Percentiles rank a stretch among this genome's conserved stretches.
Conservation (phyloP, 2,113 vertebrate species). For the Gobiocypris rarus region DNA sequence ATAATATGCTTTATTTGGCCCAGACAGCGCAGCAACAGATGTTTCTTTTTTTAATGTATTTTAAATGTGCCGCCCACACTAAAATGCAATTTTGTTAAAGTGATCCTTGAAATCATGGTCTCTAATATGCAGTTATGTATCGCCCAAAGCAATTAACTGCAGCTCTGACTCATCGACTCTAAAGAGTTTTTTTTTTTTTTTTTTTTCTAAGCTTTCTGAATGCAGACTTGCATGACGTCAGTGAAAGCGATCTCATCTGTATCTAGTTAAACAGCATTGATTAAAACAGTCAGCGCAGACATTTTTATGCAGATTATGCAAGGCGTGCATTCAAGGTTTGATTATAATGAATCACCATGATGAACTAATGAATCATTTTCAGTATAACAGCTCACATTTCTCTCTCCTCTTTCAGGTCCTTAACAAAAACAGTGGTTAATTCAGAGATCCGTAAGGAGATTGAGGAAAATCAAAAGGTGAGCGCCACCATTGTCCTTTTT, state of each 20-base stretch:
- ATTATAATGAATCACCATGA: slow-evolving; percentile 2
- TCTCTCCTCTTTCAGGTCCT: slow-evolving; percentile 79
- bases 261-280: background rate
- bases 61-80: background rate
- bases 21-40: background rate
- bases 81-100: slow-evolving; percentile 28
- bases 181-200: background rate
- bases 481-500: background rate
- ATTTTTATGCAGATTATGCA: slow-evolving; percentile 1
- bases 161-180: background rate
- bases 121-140: background rate
- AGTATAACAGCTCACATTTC: background rate
- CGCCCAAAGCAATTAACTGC: slow-evolving; percentile 10
- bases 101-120: slow-evolving; percentile 1
- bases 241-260: slow-evolving; percentile 6
- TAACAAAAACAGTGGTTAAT: slow-evolving; percentile 92
- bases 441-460: slow-evolving; percentile 88
- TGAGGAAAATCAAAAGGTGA: slow-evolving; percentile 96
- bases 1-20: slow-evolving; percentile 8
- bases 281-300: background rate
- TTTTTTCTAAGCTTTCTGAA: background rate
- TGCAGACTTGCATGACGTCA: background rate
- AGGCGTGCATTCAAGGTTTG: background rate
- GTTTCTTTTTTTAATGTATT: background rate
- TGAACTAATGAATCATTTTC: slow-evolving; percentile 14